Percentiles rank a stretch among this genome's conserved stretches.
phyloP scores from a whole-genome alignment of 2,797 vertebrate species.

The Thalassophryne amazonica region DNA sequence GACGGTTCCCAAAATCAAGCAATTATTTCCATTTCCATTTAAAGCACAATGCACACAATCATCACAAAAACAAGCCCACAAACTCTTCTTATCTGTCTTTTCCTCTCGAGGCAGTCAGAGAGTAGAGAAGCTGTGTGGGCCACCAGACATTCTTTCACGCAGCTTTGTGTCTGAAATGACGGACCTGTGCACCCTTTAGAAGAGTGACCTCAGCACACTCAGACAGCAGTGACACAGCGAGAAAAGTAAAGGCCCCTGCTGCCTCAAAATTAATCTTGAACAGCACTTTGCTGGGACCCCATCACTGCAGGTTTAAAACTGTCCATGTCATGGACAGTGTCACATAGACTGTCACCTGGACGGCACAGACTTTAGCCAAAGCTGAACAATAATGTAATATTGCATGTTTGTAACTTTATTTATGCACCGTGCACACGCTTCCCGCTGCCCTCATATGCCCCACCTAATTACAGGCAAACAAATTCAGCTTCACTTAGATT shows the following conservation, averaged over 20 bases:
- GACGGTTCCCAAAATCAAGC: too few species aligned
- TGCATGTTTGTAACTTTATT: too few species aligned
- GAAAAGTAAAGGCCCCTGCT: neutral
- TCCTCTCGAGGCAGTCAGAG: neutral
- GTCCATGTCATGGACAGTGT: neutral
- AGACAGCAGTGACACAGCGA: neutral
- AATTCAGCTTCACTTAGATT: neutral
- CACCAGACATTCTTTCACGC: constrained; percentile 17
- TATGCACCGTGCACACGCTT: too few species aligned
- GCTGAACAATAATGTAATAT: too few species aligned
- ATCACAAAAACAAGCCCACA: neutral
- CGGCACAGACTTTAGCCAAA: too few species aligned
- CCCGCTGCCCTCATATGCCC: neutral
- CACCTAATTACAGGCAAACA: neutral
- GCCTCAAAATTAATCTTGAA: constrained; percentile 15
- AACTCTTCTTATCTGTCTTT: neutral
- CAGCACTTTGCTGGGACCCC: constrained; percentile 4
- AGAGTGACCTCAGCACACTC: constrained; percentile 13
- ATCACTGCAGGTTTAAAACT: constrained; percentile 7
- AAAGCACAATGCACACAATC: neutral
- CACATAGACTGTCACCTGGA: too few species aligned
- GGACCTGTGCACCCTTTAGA: constrained; percentile 3
- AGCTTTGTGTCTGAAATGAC: constrained; percentile 14
- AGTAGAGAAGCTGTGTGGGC: neutral
- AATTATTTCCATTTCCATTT: neutral